These are phyloP conservation scores for Zygaena filipendulae DNA, from an alignment of 2,888 invertebrate genomes.

Conservation along the genomic window DNA sequence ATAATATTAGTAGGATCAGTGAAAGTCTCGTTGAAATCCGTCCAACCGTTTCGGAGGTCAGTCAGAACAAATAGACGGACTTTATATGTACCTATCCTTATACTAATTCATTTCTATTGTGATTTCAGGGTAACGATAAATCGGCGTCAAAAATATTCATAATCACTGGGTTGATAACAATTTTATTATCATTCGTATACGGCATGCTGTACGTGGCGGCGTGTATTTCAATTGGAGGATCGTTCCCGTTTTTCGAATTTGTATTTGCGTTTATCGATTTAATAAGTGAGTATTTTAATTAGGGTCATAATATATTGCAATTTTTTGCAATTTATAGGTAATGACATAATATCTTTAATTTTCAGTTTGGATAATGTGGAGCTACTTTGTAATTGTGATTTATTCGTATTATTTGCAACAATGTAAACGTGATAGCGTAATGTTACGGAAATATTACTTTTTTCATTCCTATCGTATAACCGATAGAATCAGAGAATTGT, in stretches of 20 bases:
- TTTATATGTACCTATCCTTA: too few relatives aligned
- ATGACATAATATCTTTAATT: slow-evolving; percentile 11
- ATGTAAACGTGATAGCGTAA: too few relatives aligned
- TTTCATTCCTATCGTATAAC: too few relatives aligned
- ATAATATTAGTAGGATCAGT: too few relatives aligned
- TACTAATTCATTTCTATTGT: slow-evolving; percentile 4
- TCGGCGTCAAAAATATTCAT: slow-evolving; percentile 23
- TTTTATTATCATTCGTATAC: slow-evolving; percentile 30
- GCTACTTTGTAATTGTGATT: too few relatives aligned
- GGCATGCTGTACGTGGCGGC: slow-evolving; percentile 29
- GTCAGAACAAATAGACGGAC: too few relatives aligned
- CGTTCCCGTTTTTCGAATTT: slow-evolving; percentile 38
- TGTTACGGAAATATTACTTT: too few relatives aligned
- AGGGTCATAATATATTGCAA: slow-evolving; percentile 1
- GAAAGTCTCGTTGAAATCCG: too few relatives aligned
- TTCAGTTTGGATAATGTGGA: slow-evolving; percentile 26
- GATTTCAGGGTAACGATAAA: slow-evolving; percentile 26
- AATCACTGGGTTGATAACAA: slow-evolving; percentile 21
- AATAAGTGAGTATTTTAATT: slow-evolving; percentile 30
- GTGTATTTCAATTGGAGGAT: slow-evolving; percentile 28
- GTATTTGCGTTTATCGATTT: slow-evolving; percentile 32
- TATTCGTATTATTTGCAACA: too few relatives aligned
- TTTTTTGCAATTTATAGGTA: neutral
- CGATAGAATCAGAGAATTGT: too few relatives aligned
- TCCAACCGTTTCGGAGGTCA: too few relatives aligned